A percentile compares a stretch with the other conserved stretches of the same genome.
phyloP scores from a whole-genome alignment of 2,888 invertebrate species.

The Blastobasis lacticolella region DNA sequence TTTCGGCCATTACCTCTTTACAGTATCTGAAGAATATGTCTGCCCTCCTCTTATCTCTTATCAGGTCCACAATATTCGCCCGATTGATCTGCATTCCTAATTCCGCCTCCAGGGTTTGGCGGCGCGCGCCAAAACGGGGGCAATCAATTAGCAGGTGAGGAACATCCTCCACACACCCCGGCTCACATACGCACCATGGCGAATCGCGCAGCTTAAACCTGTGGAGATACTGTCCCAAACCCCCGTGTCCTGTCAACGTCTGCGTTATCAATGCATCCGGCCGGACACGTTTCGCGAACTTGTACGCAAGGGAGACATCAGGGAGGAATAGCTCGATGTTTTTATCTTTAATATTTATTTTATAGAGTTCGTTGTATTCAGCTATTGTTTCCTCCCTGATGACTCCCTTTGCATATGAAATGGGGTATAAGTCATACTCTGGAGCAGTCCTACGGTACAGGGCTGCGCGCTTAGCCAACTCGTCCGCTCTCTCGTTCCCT shows the following conservation, averaged over 20 bases:
- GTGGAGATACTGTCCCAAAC: not conserved
- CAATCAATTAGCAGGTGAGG: constrained; percentile 3
- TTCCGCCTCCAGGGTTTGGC: not conserved
- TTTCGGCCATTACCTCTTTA: too few relatives aligned
- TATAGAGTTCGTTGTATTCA: not conserved
- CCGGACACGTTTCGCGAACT: not conserved
- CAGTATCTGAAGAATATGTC: too few relatives aligned
- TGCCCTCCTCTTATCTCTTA: too few relatives aligned
- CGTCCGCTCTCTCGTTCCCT: not conserved
- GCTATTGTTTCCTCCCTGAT: not conserved
- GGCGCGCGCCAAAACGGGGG: not conserved
- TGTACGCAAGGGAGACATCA: not conserved
- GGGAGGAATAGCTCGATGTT: not conserved
- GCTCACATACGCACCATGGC: not conserved
- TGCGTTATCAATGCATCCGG: not conserved
- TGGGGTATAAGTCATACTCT: not conserved
- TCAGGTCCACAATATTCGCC: too few relatives aligned
- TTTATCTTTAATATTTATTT: not conserved
- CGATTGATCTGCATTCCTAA: not conserved
- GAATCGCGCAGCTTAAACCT: not conserved
- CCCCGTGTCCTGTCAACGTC: not conserved
- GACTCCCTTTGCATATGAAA: not conserved
- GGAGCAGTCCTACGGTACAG: not conserved
- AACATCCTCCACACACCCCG: not conserved
- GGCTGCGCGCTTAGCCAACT: not conserved